Evolutionary conservation across 2,797 vertebrate genomes (phyloP).

Genomic region (Neomorphus geoffroyi): DNA sequence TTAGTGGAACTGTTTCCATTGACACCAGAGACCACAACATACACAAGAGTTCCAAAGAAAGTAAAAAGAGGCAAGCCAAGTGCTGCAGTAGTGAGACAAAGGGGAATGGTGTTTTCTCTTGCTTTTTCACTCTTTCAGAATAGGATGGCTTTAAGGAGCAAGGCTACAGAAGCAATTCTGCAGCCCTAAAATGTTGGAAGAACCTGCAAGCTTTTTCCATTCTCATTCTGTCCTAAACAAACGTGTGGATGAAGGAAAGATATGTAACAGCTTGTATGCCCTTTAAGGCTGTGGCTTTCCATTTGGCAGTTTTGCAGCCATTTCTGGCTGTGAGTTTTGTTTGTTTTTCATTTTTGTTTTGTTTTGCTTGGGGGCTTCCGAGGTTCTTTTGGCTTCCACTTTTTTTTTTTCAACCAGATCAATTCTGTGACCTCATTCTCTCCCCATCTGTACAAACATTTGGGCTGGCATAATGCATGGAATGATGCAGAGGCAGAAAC

Average conservation of each 20-base stretch:
- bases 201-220: background rate
- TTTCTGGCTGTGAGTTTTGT: slow-evolving; percentile 26
- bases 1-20: background rate
- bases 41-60: background rate
- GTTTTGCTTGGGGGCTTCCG: slow-evolving; percentile 35
- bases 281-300: background rate
- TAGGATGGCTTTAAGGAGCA: background rate
- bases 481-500: background rate
- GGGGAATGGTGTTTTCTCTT: background rate
- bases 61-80: background rate
- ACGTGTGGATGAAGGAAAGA: background rate
- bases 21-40: background rate
- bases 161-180: background rate
- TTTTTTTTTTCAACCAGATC: background rate
- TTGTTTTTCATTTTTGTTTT: slow-evolving; percentile 36
- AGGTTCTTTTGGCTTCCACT: slow-evolving; percentile 38
- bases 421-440: slow-evolving; percentile 6
- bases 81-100: background rate
- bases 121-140: background rate
- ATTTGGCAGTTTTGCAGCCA: slow-evolving; percentile 27
- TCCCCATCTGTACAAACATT: slow-evolving; percentile 57
- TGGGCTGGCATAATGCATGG: slow-evolving; percentile 12
- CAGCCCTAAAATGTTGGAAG: background rate
- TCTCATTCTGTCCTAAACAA: slow-evolving; percentile 6
- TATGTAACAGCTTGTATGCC: background rate